phyloP scores from a whole-genome alignment of 2,113 vertebrate genomes.

The Hiodon alosoides region DNA sequence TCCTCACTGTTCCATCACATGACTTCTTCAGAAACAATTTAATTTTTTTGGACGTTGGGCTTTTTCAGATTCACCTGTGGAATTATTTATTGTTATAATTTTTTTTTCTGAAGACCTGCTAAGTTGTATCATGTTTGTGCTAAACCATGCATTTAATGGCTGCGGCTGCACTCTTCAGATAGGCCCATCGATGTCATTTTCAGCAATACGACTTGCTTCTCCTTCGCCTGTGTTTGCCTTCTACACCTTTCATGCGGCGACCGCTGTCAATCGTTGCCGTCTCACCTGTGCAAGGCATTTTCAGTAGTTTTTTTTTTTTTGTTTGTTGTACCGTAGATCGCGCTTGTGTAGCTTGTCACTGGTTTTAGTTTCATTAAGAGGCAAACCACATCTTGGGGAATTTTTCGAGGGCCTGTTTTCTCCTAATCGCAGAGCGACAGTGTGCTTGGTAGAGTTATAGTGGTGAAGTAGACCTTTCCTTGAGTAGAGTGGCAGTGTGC shows the following conservation, averaged over 20 bases:
- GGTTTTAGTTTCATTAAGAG: not conserved
- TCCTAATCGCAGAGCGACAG: too few species aligned
- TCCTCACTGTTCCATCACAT: constrained; percentile 7
- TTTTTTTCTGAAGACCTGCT: not conserved
- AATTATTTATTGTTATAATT: not conserved
- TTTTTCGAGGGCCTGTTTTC: too few species aligned
- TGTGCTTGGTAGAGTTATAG: too few species aligned
- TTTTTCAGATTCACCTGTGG: constrained; percentile 4
- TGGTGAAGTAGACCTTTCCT: too few species aligned
- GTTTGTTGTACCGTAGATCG: not conserved
- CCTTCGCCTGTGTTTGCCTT: constrained; percentile 7
- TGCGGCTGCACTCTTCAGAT: not conserved
- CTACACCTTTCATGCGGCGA: not conserved
- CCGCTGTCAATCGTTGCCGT: not conserved
- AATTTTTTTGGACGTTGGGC: not conserved
- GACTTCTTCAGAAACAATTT: not conserved
- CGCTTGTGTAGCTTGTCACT: not conserved
- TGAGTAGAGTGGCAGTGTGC: too few species aligned
- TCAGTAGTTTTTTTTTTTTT: not conserved
- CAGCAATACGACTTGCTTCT: constrained; percentile 3
- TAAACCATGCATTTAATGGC: not conserved
- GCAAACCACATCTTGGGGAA: too few species aligned
- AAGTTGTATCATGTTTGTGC: not conserved
- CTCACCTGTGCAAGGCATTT: not conserved
- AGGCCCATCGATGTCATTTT: not conserved